Percentiles rank a stretch among this genome's conserved stretches.
Conservation (phyloP, 2,113 vertebrate species). For the Saimiri boliviensis region DNA sequence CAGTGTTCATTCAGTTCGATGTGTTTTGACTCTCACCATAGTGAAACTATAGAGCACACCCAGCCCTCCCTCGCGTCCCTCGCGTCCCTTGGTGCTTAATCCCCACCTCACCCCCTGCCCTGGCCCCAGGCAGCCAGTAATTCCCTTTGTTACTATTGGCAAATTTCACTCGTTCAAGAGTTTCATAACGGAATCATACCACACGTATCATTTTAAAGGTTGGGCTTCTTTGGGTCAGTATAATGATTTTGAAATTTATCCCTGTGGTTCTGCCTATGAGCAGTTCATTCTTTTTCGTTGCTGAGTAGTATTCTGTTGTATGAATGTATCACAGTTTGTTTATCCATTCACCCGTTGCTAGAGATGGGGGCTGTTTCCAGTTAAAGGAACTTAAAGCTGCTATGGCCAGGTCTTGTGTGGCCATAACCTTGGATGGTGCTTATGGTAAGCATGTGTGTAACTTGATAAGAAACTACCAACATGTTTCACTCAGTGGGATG, state of each 20-base stretch:
- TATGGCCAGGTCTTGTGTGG: background rate
- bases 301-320: background rate
- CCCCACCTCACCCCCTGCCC: background rate
- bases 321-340: background rate
- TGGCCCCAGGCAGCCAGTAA: background rate
- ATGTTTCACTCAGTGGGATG: background rate
- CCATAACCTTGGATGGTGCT: background rate
- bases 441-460: background rate
- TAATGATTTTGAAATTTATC: background rate
- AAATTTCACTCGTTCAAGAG: background rate
- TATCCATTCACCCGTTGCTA: background rate
- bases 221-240: background rate
- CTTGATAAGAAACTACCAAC: background rate
- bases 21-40: background rate
- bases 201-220: background rate
- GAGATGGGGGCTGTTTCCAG: background rate
- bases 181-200: background rate
- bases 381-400: background rate
- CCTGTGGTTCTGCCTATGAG: rapidly evolving
- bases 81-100: too few species aligned
- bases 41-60: too few species aligned
- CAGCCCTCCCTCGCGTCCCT: too few species aligned
- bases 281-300: too few species aligned
- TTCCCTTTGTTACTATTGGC: background rate
- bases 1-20: too few species aligned